Evolutionary conservation across 2,797 vertebrate species (phyloP), one percentile per base, ranked within the genome.

Genomic region (Sebastes trivittatus): DNA sequence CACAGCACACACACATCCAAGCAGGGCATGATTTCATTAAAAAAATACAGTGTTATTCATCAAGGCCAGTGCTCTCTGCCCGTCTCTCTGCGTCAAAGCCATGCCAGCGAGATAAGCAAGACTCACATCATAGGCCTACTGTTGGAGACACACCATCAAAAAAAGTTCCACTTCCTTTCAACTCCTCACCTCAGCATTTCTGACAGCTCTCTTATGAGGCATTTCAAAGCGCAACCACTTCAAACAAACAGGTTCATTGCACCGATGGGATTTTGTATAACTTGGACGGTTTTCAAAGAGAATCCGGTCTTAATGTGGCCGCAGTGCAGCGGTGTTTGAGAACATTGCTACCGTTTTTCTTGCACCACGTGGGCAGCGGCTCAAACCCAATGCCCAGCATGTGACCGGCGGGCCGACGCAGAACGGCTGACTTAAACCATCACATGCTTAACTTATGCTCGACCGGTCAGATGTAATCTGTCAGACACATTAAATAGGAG

Each of bases 201-300:
- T 68, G 64, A 76, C 42, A 63, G 58, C 42, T 81, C 77, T 87
- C 80, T 54, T 60, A n/a, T 67, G 77, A 88, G 72, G 25, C 74
- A 58, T 88, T 90, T 92, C 80, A 89, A 89, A 92, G 86, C 14
- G 1, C 56, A 72, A 73, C 46, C 71, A 73, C 84, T 86, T 89
- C 82, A 91, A 90, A 88, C 71, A 87, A 89, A 86, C 72, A 72
- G 82, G 74, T 86, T 86, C 69, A 71, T 65, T 36, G 76, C 77
- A 70, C 80, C 74, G 29, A 32, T 49, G 84, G 86, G 88, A 72
- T 75, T 76, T 38, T 54, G 71, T 78, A 72, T 13, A 78, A 81
- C 66, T 86, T 85, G 79, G 87, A 73, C 7, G 11, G 11, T 22
- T 80, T 89, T 92, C 85, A 90, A 86, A 88, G 74, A 52, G 42